These are phyloP conservation scores for Leptosomus discolor DNA, from an alignment of 2,113 vertebrate genomes.

Conservation along the genomic window DNA sequence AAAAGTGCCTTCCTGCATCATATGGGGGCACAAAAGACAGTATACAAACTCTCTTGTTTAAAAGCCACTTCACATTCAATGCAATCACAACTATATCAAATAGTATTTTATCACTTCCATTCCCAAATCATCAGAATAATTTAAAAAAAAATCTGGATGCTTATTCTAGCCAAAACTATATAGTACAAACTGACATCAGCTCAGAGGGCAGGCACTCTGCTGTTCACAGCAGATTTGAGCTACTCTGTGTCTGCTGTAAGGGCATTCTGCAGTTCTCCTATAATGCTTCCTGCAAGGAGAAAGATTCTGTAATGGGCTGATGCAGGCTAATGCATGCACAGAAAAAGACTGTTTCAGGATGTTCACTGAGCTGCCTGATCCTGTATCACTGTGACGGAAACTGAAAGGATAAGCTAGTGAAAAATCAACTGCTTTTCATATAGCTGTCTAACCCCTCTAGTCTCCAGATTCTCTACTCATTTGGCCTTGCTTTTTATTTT, in stretches of 20 bases:
- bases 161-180: not conserved
- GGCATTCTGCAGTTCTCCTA: not conserved
- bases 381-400: not conserved
- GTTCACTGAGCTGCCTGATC: not conserved
- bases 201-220: too few species aligned
- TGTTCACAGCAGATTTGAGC: not conserved
- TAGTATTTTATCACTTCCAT: not conserved
- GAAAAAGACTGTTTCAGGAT: not conserved
- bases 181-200: not conserved
- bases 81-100: not conserved
- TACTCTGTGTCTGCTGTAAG: not conserved
- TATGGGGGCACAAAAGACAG: not conserved
- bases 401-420: not conserved
- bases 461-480: not conserved
- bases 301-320: not conserved
- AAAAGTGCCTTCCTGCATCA: not conserved
- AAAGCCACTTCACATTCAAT: not conserved
- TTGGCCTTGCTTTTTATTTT: not conserved
- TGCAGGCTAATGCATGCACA: not conserved
- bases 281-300: not conserved
- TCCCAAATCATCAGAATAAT: not conserved
- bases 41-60: not conserved
- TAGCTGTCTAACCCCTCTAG: not conserved
- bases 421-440: not conserved
- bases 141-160: not conserved